phyloP scores from a whole-genome alignment of 2,888 invertebrate genomes.

The Oscheius sp. region DNA sequence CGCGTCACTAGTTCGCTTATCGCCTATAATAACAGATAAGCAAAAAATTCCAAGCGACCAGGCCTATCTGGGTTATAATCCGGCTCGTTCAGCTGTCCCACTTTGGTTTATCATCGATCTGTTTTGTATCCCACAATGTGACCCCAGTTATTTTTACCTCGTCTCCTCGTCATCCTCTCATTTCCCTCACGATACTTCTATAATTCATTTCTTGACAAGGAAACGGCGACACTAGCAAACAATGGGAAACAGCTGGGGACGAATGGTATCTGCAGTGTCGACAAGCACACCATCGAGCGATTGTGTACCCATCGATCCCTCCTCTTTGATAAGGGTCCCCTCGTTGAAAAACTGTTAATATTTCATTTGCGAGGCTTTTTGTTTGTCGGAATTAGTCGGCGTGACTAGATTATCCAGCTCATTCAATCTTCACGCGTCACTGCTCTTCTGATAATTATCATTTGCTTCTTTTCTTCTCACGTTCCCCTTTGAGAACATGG shows the following conservation, averaged over 20 bases:
- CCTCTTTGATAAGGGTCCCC: background rate
- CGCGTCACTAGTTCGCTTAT: background rate
- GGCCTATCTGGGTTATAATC: slow-evolving; percentile 1
- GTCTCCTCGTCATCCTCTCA: background rate
- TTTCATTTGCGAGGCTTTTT: background rate
- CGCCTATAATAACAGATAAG: slow-evolving; percentile 1
- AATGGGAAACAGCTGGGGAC: background rate
- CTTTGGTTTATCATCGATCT: background rate
- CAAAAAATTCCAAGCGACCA: background rate
- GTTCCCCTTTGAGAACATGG: too few species aligned
- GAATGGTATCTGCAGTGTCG: background rate
- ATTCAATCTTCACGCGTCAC: background rate
- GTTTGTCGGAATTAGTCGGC: too few species aligned
- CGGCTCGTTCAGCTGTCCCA: background rate
- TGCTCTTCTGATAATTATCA: background rate
- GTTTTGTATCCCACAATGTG: background rate
- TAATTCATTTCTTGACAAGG: background rate
- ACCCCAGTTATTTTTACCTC: background rate
- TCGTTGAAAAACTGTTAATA: background rate
- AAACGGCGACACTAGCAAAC: background rate
- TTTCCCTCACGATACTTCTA: background rate
- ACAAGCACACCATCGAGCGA: background rate
- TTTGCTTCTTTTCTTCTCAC: background rate
- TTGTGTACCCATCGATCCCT: background rate
- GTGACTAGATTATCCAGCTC: background rate